Evolutionary conservation across 2,888 invertebrate species (phyloP), one percentile per base, ranked within the genome.

Genomic region (Machimus atricapillus): DNA sequence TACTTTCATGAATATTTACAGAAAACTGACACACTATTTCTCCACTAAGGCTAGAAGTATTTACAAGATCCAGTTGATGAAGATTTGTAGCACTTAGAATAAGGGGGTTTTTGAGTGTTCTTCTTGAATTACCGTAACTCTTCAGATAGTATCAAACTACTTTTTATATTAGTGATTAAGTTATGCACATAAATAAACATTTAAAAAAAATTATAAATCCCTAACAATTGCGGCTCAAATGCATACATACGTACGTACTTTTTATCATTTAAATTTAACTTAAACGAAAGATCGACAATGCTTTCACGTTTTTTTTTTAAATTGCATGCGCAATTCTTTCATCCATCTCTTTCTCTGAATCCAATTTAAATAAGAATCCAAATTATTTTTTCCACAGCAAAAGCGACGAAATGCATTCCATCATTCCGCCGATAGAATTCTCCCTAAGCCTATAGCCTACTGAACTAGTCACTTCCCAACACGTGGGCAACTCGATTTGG

Each of bases 1-100:
- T 88, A 88, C 88, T 88, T 87, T 88, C 86, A 78, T 58, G 83
- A 82, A 87, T 88, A 88, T 88, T 79, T 87, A 88, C 86, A 88
- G 86, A 88, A 87, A 87, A 79, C 87, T 85, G 81, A 88, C 87
- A 85, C 79, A 74, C 76, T 86, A 86, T 79, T 86, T 87, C 52
- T 82, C 82, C 77, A 74, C 77, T 77, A 86, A 52, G 14, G 43
- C 74, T 86, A 82, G n/a, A 82, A 58, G 16, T 86, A 77, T 86
- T 86, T 77, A 86, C 74, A 86, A 77, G 73, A 74, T 52, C 86
- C 27, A 52, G 31, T 52, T 86, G 40, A 82, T 58, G 43, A 74
- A 46, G 85, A 34, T 85, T 74, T 85, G 66, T 46, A 73, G 43
- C 74, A 85, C 74, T 73, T 85, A 85, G n/a, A 85, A 58, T 85